A percentile compares a stretch with the other conserved stretches of the same genome.
phyloP scores from a whole-genome alignment of 2,797 vertebrate species.

The Spondyliosoma cantharus region DNA sequence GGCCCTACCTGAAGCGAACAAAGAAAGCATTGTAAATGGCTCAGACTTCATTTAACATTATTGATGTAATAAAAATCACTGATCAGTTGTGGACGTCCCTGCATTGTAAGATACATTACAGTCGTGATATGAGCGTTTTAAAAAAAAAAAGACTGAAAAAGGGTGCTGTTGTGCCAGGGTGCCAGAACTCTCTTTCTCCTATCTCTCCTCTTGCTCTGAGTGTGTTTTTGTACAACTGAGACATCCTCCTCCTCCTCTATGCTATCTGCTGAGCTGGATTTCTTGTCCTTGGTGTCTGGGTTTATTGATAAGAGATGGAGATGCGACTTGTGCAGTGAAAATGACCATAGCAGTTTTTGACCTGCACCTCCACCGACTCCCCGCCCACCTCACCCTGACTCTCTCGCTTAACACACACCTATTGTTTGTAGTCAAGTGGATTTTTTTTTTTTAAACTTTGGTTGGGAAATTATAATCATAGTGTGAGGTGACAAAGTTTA shows the following conservation, averaged over 20 bases:
- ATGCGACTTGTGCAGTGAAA: conserved; percentile 47
- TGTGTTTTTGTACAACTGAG: conserved; percentile 45
- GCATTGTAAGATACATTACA: conserved; percentile 17
- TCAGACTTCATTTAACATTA: conserved; percentile 5
- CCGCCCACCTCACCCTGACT: neutral
- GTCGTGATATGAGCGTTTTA: conserved; percentile 31
- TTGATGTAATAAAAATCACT: conserved; percentile 1
- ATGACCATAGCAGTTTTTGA: conserved; percentile 44
- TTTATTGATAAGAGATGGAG: conserved; percentile 79
- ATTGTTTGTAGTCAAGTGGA: neutral
- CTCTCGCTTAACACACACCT: neutral
- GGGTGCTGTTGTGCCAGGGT: conserved; percentile 29
- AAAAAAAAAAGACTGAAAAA: conserved; percentile 20
- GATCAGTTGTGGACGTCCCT: conserved; percentile 8
- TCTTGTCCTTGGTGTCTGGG: conserved; percentile 71
- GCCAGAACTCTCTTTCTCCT: conserved; percentile 34
- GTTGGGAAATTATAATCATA: neutral
- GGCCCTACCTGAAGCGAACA: neutral
- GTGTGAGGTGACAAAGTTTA: conserved; percentile 7
- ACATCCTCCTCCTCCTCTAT: conserved; percentile 51
- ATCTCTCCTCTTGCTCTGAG: conserved; percentile 20
- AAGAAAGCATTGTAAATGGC: conserved; percentile 7
- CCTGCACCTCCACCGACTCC: neutral
- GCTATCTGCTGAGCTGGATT: conserved; percentile 76
- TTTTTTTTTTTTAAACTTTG: neutral